Percentiles rank a stretch among this genome's conserved stretches.
phyloP scores from a whole-genome alignment of 1,140 invertebrate genomes.

The Hermetia illucens region DNA sequence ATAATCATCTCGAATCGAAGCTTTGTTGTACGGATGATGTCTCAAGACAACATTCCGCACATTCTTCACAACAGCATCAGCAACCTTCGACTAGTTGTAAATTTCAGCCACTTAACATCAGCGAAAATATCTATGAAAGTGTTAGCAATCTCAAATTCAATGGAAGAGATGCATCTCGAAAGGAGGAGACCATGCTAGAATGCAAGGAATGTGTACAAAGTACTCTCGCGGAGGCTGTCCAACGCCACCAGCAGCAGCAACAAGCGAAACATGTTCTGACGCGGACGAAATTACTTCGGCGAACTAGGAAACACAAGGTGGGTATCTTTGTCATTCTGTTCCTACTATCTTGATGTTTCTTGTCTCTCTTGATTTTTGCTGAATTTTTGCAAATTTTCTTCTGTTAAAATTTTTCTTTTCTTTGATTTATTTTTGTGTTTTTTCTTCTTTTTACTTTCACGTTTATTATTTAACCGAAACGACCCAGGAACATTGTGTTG shows the following conservation, averaged over 20 bases:
- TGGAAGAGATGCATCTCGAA: background rate
- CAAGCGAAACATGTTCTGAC: constrained; percentile 29
- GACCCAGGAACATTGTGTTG: constrained; percentile 23
- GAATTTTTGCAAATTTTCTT: constrained; percentile 4
- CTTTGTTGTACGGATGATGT: background rate
- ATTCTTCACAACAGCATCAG: background rate
- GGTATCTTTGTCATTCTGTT: constrained; percentile 6
- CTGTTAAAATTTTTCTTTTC: background rate
- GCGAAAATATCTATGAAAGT: constrained; percentile 22
- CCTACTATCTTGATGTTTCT: background rate
- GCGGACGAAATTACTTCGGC: constrained; percentile 25
- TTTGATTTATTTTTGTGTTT: constrained; percentile 8
- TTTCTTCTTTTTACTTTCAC: constrained; percentile 15
- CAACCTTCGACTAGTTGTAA: no score
- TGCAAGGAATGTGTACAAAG: constrained; percentile 1
- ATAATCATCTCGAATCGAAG: background rate
- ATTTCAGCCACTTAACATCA: no score
- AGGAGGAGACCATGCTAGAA: constrained; percentile 3
- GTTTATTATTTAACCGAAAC: no score
- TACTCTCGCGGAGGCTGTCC: background rate
- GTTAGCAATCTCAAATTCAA: constrained; percentile 21
- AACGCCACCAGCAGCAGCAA: constrained; percentile 6
- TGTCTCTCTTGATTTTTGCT: background rate
- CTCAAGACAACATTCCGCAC: background rate
- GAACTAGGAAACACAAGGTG: constrained; percentile 29